Evolutionary conservation across 2,888 invertebrate genomes (phyloP).

Genomic region (Acanthacorydalis orientalis): DNA sequence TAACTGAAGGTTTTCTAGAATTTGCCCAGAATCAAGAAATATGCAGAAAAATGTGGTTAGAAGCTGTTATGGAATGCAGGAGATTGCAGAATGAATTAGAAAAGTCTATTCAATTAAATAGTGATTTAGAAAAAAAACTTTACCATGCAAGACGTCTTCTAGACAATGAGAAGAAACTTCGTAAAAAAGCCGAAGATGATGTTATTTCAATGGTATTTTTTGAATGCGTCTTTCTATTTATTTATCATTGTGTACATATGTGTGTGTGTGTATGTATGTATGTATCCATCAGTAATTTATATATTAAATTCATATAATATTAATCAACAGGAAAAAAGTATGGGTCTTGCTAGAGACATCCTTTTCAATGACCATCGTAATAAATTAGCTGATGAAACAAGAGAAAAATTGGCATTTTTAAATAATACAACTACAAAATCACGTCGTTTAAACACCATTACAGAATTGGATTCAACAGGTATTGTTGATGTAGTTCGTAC

Average conservation of each 20-base stretch:
- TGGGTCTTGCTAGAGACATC: constrained; percentile 55
- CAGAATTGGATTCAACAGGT: constrained; percentile 14
- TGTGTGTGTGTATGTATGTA: not conserved
- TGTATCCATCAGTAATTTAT: too few relatives aligned
- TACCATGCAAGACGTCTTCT: constrained; percentile 64
- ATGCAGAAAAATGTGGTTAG: constrained; percentile 49
- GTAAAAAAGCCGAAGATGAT: constrained; percentile 52
- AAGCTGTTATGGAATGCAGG: constrained; percentile 52
- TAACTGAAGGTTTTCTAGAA: constrained; percentile 56
- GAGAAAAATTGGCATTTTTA: constrained; percentile 65
- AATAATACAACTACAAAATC: constrained; percentile 42
- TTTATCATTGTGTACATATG: not conserved
- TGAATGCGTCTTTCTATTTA: not conserved
- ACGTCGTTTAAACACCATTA: constrained; percentile 23
- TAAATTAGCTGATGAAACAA: constrained; percentile 60
- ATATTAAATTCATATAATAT: constrained; percentile 1
- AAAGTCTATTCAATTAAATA: constrained; percentile 50
- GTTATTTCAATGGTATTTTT: constrained; percentile 47
- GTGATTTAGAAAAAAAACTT: constrained; percentile 63
- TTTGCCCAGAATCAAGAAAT: constrained; percentile 58
- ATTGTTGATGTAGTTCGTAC: not conserved
- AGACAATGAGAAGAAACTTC: constrained; percentile 59
- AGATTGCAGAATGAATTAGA: constrained; percentile 54
- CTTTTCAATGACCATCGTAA: constrained; percentile 47
- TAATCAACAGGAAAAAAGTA: constrained; percentile 21